Conservation (phyloP, 2,797 vertebrate genomes). For the Anomalospiza imberbis region DNA sequence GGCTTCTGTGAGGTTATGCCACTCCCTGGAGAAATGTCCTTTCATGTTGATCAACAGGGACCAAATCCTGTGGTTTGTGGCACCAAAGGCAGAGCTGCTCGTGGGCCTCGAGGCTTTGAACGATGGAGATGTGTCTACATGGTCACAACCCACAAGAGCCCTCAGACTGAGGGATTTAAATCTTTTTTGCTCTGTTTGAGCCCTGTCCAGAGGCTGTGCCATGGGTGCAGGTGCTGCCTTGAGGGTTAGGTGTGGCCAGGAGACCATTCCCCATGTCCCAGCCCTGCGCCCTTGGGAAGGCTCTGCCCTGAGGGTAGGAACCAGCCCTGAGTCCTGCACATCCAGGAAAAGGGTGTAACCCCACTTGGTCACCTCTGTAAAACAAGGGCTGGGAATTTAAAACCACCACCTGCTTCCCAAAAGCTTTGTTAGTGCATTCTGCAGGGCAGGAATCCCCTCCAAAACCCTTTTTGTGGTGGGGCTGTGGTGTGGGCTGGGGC, state of each 20-base stretch:
- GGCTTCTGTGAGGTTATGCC: not conserved
- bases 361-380: rapidly evolving
- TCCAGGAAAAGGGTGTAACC: not conserved
- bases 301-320: not conserved
- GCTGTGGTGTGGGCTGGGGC: rapidly evolving
- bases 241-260: not conserved
- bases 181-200: not conserved
- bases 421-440: rapidly evolving
- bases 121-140: rapidly evolving
- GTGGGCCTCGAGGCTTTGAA: not conserved
- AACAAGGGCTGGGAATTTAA: not conserved
- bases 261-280: not conserved
- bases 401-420: rapidly evolving
- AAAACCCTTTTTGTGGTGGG: rapidly evolving
- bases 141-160: not conserved
- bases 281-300: not conserved
- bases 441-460: not conserved
- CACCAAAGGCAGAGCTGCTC: not conserved
- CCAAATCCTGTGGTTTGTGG: not conserved
- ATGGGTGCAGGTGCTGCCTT: not conserved
- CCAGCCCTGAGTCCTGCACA: not conserved
- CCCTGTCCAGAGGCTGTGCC: not conserved
- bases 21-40: not conserved
- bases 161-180: not conserved
- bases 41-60: not conserved